Evolutionary conservation across 2,113 vertebrate species (phyloP), one percentile per base, ranked within the genome.

Genomic region (Lamprologus ornatipinnis): DNA sequence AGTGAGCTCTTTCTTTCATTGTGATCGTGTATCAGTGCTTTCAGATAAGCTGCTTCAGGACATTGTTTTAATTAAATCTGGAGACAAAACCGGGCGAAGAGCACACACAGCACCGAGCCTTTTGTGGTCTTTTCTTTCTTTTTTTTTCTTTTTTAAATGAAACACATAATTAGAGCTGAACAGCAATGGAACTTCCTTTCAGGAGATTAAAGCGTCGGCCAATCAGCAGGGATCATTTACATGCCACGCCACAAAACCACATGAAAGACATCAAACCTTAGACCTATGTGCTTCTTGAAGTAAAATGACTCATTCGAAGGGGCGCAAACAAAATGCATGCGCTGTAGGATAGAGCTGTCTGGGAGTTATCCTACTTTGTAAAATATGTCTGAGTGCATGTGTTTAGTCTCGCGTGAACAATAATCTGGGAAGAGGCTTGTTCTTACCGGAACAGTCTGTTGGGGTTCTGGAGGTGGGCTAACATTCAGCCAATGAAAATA

Each of bases 391-490:
- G 83, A 85, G 47, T 82, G 42, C 84, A 8, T 73, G 42, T 51
- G 73, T 51, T 78, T 78, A 33, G 45, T 31, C 73, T 78, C 6
- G 4, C 12, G 11, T 70, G 75, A 31, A 58, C 31, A 57, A 31
- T 82, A 45, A 82, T 94, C 73, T 93, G 92, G 89, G 82, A 93
- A 91, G 82, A 92, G 93, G 93, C 75, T 81, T 93, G 94, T 73
- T 88, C 81, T 94, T 94, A 94, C 93, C 80, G 89, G 90, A 94
- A 94, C 65, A 79, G 70, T 89, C 85, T 87, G 85, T 79, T 85
- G 87, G 91, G 92, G 89, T 84, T 89, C 81, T 89, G 83, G 91
- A 93, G 83, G 85, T 91, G 87, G 87, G 82, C 86, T 89, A 21
- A 92, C 14, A 2, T 84, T 81, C 81, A 86, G 85, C 94, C 95